phyloP scores from a whole-genome alignment of 1,140 invertebrate genomes.

The Drosophila cardini region DNA sequence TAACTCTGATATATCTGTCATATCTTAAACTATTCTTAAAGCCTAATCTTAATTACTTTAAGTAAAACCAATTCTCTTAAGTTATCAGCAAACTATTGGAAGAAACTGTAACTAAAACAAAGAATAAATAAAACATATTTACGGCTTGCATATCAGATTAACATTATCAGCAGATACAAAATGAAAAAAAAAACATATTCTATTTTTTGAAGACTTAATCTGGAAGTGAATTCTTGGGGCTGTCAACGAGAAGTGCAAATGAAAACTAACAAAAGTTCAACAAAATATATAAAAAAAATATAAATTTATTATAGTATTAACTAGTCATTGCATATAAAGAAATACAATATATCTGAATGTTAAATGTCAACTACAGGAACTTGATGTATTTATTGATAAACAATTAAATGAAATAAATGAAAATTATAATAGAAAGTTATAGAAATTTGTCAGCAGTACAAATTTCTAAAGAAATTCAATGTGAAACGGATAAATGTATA shows the following conservation, averaged over 20 bases:
- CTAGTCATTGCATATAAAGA: constrained; percentile 20
- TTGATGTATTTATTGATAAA: constrained; percentile 36
- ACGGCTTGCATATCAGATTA: constrained; percentile 65
- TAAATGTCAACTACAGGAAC: constrained; percentile 58
- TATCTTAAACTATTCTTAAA: background rate
- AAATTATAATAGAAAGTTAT: constrained; percentile 9
- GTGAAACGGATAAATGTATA: background rate
- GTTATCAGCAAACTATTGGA: background rate
- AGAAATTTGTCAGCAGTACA: background rate
- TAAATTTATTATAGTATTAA: constrained; percentile 30
- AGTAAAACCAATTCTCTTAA: too few species aligned
- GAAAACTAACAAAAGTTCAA: constrained; percentile 16
- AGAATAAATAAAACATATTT: constrained; percentile 46
- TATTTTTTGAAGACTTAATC: constrained; percentile 40
- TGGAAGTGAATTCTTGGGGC: constrained; percentile 34
- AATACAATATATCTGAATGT: constrained; percentile 53
- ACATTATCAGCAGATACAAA: constrained; percentile 10
- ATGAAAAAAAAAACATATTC: background rate
- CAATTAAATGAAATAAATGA: constrained; percentile 13
- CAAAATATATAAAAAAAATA: constrained; percentile 7
- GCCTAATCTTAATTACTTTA: background rate
- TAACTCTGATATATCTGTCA: background rate
- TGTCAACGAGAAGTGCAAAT: constrained; percentile 56
- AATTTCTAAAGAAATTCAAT: background rate
- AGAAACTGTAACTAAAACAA: background rate